Base-by-base conservation (phyloP, 2,797 vertebrate species). In the Smutsia gigantea region DNA sequence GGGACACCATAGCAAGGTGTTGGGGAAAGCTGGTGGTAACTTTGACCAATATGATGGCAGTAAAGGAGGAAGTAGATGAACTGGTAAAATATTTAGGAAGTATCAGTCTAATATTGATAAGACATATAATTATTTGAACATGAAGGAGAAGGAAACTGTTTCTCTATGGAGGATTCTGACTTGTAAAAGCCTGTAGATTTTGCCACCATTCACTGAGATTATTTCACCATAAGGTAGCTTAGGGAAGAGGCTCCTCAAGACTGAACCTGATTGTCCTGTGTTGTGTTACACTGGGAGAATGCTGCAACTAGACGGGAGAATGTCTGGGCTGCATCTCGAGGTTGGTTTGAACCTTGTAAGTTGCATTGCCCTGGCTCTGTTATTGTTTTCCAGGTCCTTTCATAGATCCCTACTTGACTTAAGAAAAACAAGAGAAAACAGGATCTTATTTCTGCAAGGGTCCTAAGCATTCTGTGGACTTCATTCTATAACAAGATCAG, bases 361-460 rank as follows among this genome's bases (percentile, higher is more conserved):
- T 21, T 81, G 86, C 61, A 63, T 11, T 10, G 12, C 4, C 2
- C 71, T 77, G 74, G 61, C 51, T 88, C 63, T 93, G 57, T 81
- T 86, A 86, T 71, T 87, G 68, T 90, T 96, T 84, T 83, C 64
- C 89, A 95, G 31, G 18, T 53, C n/a, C 77, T 78, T 42, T 34
- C 42, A 12, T 21, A 83, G 91, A 86, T 90, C 71, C 46, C 71
- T 83, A 46, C 23, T 71, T 71, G 46, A 61, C n/a, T 88, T 69
- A 66, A 87, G 49, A 77, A 87, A 96, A 92, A 88, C 69, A 95
- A 90, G 53, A 86, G 81, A 94, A 90, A 87, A 85, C 29, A 94
- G 71, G 21, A 91, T 4, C 46, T 83, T 94, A 96, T 57, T 94
- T 37, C 61, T 87, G n/a, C 63, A 88, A 94, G 7, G 5, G 21